Evolutionary conservation across 2,888 invertebrate genomes (phyloP).

Genomic region (Drosophila nr. perissopoda): DNA sequence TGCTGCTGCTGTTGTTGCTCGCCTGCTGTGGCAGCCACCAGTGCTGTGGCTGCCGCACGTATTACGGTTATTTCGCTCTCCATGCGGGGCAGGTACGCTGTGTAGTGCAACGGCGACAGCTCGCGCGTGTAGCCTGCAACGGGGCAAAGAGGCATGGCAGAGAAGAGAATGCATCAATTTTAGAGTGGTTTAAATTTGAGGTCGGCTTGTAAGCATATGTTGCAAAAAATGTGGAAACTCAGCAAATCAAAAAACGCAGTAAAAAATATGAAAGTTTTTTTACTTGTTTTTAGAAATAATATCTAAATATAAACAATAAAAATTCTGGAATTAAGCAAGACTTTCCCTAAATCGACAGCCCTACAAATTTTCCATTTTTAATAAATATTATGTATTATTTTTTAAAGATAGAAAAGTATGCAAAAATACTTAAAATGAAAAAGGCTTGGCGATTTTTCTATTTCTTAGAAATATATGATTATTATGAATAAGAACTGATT

Average conservation of each 20-base stretch:
- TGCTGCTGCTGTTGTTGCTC: constrained; percentile 42
- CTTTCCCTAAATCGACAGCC: not conserved
- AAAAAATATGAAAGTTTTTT: not conserved
- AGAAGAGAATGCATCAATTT: not conserved
- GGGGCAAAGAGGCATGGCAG: not conserved
- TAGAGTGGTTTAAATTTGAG: not conserved
- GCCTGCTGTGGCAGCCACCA: constrained; percentile 59
- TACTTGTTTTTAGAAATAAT: too few species aligned
- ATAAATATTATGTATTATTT: not conserved
- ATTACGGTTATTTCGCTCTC: constrained; percentile 87
- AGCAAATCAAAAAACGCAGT: not conserved
- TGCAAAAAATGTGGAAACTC: not conserved
- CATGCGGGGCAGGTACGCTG: constrained; percentile 89
- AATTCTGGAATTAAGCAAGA: not conserved
- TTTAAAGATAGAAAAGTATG: not conserved
- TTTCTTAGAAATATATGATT: not conserved
- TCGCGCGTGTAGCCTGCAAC: constrained; percentile 91
- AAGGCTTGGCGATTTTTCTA: not conserved
- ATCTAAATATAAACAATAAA: not conserved
- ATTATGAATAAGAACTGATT: too few species aligned
- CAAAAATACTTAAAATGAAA: not conserved
- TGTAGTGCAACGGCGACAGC: constrained; percentile 91
- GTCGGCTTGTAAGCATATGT: constrained; percentile 13
- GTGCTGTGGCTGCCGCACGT: constrained; percentile 79
- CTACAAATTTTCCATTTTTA: not conserved